A percentile compares a stretch with the other conserved stretches of the same genome.
Conservation (phyloP, 1,140 invertebrate genomes). For the Panagrolaimus sp. region DNA sequence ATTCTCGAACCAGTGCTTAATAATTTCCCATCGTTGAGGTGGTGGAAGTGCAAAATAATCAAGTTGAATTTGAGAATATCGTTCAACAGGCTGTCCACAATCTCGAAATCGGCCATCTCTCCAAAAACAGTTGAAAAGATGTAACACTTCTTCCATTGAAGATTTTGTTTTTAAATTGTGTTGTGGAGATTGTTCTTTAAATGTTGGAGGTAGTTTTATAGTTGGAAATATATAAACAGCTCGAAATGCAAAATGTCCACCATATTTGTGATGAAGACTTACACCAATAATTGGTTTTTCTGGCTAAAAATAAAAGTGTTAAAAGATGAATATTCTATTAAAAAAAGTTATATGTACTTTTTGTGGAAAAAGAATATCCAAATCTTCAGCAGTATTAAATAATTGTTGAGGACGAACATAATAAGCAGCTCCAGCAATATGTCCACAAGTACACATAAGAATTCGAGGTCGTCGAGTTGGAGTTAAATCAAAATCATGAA, state of each 20-base stretch:
- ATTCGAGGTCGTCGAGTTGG: conserved; percentile 42
- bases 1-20: conserved; percentile 28
- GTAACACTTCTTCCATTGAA: conserved; percentile 24
- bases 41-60: conserved; percentile 34
- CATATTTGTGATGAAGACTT: conserved; percentile 39
- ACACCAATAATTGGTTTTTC: conserved; percentile 34
- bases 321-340: too few species aligned
- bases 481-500: conserved; percentile 37
- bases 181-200: background rate
- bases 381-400: conserved; percentile 17
- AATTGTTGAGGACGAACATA: conserved; percentile 33
- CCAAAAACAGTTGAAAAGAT: conserved; percentile 41
- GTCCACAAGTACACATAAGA: conserved; percentile 44
- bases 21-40: conserved; percentile 37
- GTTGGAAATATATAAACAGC: conserved; percentile 37
- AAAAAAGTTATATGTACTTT: background rate
- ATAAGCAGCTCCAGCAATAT: conserved; percentile 37
- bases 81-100: conserved; percentile 34
- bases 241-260: conserved; percentile 42
- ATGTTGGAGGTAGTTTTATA: conserved; percentile 1
- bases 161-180: conserved; percentile 16
- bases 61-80: conserved; percentile 33
- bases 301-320: too few species aligned
- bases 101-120: conserved; percentile 35
- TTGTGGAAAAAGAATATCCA: background rate